Base-by-base conservation (phyloP, 2,888 invertebrate species). In the Erannis defoliaria region DNA sequence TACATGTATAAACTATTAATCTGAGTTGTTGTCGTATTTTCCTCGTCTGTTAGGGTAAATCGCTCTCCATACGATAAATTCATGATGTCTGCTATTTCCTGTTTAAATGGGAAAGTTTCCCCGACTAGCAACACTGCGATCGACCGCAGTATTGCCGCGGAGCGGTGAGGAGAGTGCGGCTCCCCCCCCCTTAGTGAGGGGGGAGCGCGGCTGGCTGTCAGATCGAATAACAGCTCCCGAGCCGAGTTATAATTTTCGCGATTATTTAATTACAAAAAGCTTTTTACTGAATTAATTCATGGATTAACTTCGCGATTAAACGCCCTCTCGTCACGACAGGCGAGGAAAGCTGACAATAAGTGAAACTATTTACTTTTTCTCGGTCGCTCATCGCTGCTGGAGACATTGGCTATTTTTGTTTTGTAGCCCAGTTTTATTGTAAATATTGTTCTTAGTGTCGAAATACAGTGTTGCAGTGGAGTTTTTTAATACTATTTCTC, bases 381-480 rank as follows among this genome's bases (percentile, higher is more conserved):
- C 16, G 56, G 50, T 62, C 58, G 66, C 33, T 38, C 50, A 53
- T 40, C 73, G 73, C 66, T 61, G 73, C 70, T 72, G 65, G 72
- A 72, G 71, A 74, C 76, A 68, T 70, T 74, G 48, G 66, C 89
- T 91, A 92, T 92, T 92, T 91, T 89, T 85, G 85, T 90, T 89
- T 84, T 80, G 82, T 80, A 87, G 85, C 85, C 83, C 84, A 85
- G 80, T 85, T 88, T 80, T 79, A 83, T 81, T 78, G 86, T 89
- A 89, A 89, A 90, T 89, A 91, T 89, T 90, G 88, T 88, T 85
- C 85, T 86, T 82, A 75, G 79, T 88, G 83, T 83, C 77, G 89
- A 84, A 88, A 80, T 78, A 70, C 71, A 64, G 69, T 74, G 78
- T 73, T 82, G 77, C 62, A 56, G 53, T 77, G 77, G 76, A 77